Conservation (phyloP, 2,113 vertebrate species). For the Promerops cafer region DNA sequence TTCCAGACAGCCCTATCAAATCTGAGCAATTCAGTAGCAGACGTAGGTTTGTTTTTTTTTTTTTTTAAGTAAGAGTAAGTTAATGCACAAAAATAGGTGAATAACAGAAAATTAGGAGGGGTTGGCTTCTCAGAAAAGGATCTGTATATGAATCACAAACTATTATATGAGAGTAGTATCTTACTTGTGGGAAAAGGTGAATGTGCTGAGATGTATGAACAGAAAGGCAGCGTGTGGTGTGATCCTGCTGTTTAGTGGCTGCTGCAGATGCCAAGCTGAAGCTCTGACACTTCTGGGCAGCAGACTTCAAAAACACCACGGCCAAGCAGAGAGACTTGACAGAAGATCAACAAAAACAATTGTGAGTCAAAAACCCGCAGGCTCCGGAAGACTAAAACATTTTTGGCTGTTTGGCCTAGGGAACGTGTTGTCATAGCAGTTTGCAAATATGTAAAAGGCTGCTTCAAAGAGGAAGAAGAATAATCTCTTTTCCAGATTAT, state of each 20-base stretch:
- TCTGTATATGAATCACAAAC: neutral
- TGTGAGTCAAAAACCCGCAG: neutral
- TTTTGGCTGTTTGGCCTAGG: neutral
- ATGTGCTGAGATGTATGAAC: neutral
- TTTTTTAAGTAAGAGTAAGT: neutral
- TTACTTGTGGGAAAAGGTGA: neutral
- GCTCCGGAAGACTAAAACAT: neutral
- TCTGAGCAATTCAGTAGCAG: neutral
- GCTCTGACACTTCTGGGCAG: neutral
- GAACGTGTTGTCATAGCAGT: neutral
- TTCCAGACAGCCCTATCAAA: neutral
- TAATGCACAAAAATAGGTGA: neutral
- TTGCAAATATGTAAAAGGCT: neutral
- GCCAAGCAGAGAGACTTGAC: neutral
- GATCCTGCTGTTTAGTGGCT: neutral
- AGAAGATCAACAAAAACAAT: neutral
- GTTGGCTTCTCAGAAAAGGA: neutral
- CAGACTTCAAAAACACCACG: neutral
- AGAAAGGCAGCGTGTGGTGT: neutral
- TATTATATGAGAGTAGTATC: neutral
- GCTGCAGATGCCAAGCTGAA: neutral
- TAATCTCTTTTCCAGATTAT: neutral
- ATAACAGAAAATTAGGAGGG: neutral
- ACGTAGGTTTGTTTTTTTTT: neutral
- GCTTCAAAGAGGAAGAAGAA: neutral